These are phyloP conservation scores for Pandemis corylana DNA, from an alignment of 2,888 invertebrate species.

Conservation along the genomic window DNA sequence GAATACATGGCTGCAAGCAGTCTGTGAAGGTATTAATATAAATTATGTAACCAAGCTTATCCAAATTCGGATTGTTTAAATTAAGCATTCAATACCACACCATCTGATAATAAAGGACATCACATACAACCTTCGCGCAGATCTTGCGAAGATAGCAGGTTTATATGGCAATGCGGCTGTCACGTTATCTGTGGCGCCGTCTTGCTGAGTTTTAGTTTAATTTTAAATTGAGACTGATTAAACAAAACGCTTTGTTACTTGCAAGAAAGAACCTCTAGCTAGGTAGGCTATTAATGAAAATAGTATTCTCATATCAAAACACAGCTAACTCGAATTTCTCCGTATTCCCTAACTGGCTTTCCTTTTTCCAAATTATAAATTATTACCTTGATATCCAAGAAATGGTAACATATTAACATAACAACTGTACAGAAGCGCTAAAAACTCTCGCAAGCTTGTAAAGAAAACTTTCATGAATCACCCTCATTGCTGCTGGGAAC, in stretches of 20 bases:
- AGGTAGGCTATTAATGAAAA: not conserved
- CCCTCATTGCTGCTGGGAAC: constrained; percentile 7
- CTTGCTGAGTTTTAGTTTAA: not conserved
- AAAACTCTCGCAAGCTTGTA: not conserved
- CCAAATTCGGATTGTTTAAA: constrained; percentile 9
- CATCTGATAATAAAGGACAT: constrained; percentile 29
- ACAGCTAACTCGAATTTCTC: too few species aligned
- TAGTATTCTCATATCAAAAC: not conserved
- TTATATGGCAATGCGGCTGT: constrained; percentile 21
- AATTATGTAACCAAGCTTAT: constrained; percentile 14
- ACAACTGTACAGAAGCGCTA: not conserved
- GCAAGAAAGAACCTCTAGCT: not conserved
- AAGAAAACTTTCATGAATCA: constrained; percentile 3
- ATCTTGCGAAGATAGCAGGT: constrained; percentile 16
- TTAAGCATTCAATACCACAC: constrained; percentile 16
- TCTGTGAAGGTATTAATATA: constrained; percentile 2
- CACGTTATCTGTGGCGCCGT: constrained; percentile 22
- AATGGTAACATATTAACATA: too few species aligned
- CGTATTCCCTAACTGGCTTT: too few species aligned
- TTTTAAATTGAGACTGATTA: constrained; percentile 5
- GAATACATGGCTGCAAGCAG: constrained; percentile 13
- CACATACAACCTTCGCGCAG: constrained; percentile 27
- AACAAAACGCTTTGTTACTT: not conserved
- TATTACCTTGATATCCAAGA: too few species aligned
- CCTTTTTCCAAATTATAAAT: too few species aligned